Percentiles rank a stretch among this genome's conserved stretches.
These are phyloP conservation scores for Oceanites oceanicus DNA, from an alignment of 2,113 vertebrate species.

Conservation along the genomic window DNA sequence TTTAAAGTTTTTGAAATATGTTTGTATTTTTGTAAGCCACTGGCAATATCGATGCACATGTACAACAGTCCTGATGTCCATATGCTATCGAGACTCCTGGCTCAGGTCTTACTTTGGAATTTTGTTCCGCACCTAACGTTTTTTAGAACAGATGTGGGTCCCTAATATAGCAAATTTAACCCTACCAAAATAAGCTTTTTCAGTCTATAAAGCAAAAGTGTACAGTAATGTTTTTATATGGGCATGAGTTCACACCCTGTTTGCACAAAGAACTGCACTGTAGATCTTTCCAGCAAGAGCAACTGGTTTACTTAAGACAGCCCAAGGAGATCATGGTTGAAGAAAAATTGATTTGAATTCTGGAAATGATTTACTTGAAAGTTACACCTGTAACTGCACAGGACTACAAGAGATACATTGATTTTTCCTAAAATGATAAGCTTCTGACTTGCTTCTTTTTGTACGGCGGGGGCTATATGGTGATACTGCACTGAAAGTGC, in stretches of 20 bases:
- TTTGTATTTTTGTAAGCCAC: not conserved
- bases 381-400: not conserved
- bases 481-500: not conserved
- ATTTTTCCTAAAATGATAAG: conserved; percentile 4
- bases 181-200: not conserved
- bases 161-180: not conserved
- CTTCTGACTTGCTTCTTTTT: not conserved
- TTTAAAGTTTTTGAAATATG: not conserved
- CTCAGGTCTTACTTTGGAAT: not conserved
- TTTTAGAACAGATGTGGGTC: not conserved
- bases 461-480: not conserved
- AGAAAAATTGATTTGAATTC: not conserved
- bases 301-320: not conserved
- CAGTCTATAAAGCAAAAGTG: not conserved
- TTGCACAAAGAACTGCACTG: not conserved
- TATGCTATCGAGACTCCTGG: not conserved
- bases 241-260: not conserved
- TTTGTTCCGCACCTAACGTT: not conserved
- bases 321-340: not conserved
- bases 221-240: not conserved
- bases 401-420: not conserved
- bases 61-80: not conserved
- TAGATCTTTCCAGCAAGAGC: not conserved
- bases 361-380: not conserved
- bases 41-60: fast-evolving